Evolutionary conservation across 1,140 invertebrate species (phyloP).

Genomic region (Teleogryllus occipitalis): DNA sequence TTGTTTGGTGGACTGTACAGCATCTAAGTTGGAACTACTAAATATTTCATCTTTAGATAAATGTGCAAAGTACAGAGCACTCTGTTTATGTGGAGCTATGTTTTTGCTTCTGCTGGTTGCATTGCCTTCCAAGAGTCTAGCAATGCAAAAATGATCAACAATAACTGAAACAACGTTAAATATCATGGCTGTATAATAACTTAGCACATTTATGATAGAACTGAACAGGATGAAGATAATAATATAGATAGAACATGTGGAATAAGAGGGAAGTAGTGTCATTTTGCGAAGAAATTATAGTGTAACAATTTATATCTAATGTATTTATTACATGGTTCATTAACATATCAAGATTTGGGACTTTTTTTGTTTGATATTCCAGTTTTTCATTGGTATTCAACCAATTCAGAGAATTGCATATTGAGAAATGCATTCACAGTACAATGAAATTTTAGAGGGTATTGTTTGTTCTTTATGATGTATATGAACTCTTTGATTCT

Average conservation of each 20-base stretch:
- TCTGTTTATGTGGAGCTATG: not conserved
- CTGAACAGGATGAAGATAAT: not conserved
- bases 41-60: not conserved
- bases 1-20: not conserved
- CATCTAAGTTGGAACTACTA: not conserved
- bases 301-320: not conserved
- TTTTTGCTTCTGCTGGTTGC: not conserved
- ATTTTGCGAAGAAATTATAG: not conserved
- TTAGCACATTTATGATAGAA: not conserved
- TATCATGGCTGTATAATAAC: not conserved
- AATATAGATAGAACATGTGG: not conserved
- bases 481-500: too few species aligned
- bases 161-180: not conserved
- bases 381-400: not conserved
- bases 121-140: not conserved
- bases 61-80: not conserved
- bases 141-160: constrained; percentile 1
- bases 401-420: too few species aligned
- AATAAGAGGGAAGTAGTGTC: not conserved
- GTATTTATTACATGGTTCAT: not conserved
- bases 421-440: too few species aligned
- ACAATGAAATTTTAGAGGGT: too few species aligned
- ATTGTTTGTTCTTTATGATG: too few species aligned
- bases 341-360: not conserved
- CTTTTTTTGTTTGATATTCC: not conserved